These are phyloP conservation scores for Caenorhabditis latens DNA, from an alignment of 1,140 invertebrate genomes.

Conservation along the genomic window DNA sequence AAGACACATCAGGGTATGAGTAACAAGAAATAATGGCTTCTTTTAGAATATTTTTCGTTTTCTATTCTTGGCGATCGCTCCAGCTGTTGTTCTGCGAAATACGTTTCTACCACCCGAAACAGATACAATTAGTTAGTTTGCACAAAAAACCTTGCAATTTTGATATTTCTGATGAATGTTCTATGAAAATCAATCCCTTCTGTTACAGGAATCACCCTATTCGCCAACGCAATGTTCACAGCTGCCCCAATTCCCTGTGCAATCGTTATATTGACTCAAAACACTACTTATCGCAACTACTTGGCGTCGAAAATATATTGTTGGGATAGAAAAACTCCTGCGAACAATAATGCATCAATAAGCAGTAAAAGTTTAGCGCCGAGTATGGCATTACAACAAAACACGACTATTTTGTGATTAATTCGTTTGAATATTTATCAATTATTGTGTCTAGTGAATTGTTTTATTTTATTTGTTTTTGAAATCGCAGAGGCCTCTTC, in stretches of 20 bases:
- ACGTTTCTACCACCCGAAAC: not conserved
- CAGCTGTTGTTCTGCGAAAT: not conserved
- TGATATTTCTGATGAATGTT: not conserved
- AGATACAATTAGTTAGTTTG: not conserved
- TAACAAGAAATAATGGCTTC: not conserved
- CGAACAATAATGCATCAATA: not conserved
- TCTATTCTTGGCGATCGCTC: not conserved
- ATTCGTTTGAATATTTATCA: no score
- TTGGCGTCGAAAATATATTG: not conserved
- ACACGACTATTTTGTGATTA: not conserved
- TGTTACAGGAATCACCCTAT: not conserved
- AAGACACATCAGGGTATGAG: not conserved
- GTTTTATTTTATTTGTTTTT: no score
- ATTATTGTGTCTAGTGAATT: no score
- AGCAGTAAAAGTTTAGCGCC: constrained; percentile 3
- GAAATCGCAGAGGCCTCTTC: no score
- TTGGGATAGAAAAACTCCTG: not conserved
- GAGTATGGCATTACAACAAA: not conserved
- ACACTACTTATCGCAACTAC: not conserved
- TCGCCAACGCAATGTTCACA: constrained; percentile 12
- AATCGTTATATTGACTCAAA: not conserved
- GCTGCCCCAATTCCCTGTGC: not conserved
- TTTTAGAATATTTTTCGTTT: not conserved
- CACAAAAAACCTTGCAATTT: no score
- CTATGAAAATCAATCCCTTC: not conserved